These are phyloP conservation scores for Manis pentadactyla DNA, from an alignment of 2,797 vertebrate species.

Conservation along the genomic window DNA sequence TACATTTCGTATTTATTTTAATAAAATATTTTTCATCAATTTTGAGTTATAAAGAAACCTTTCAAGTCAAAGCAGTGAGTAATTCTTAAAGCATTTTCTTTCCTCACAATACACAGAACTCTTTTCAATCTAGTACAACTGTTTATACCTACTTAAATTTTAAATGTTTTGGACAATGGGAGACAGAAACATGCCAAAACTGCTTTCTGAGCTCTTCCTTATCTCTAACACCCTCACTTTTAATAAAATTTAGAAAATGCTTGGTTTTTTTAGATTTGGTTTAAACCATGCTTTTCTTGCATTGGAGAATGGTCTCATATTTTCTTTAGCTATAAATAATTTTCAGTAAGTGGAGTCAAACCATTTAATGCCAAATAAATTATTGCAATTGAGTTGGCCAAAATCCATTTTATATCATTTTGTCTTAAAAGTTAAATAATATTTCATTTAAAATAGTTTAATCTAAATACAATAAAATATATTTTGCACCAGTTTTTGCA, in stretches of 20 bases:
- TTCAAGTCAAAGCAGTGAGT: constrained; percentile 18
- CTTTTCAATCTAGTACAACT: constrained; percentile 1
- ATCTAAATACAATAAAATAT: constrained; percentile 20
- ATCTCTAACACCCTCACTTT: constrained; percentile 34
- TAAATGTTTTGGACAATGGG: constrained; percentile 46
- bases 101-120: background rate
- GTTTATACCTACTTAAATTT: constrained; percentile 33
- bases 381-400: background rate
- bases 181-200: background rate
- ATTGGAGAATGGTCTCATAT: background rate
- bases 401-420: background rate
- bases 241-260: constrained; percentile 64
- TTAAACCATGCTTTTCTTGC: constrained; percentile 2
- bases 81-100: background rate
- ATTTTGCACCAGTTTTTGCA: constrained; percentile 41
- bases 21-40: constrained; percentile 10
- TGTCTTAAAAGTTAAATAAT: constrained; percentile 35
- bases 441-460: constrained; percentile 43
- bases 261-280: constrained; percentile 52
- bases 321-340: constrained; percentile 52
- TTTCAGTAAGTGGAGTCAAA: constrained; percentile 41
- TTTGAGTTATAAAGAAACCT: constrained; percentile 9
- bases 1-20: constrained; percentile 42
- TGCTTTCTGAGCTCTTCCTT: background rate
- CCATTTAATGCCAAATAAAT: constrained; percentile 47